Evolutionary conservation across 2,888 invertebrate genomes (phyloP), one percentile per base, ranked within the genome.

Genomic region (Melangyna quadrimaculata): DNA sequence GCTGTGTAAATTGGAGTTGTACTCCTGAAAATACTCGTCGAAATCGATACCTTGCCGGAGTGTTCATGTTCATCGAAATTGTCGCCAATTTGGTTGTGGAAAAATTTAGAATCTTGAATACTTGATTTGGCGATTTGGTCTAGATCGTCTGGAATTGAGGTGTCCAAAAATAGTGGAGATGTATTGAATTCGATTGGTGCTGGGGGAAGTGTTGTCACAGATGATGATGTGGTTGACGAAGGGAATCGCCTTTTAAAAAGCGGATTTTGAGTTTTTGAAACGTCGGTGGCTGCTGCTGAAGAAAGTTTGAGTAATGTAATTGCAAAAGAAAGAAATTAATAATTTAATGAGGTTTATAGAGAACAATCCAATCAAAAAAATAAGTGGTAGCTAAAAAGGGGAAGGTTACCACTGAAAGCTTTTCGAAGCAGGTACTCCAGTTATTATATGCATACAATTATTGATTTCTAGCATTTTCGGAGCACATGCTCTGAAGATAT

Each of bases 161-260:
- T 69, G 27, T 87, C 87, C 55, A 83, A 59, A 9, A 71, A 75
- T 3, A 87, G 43, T 17, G 87, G 80, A 4, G 82, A 78, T 22
- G 88, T 87, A 22, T 75, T 84, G 59, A 59, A 67, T 75, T 87
- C 57, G 59, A 77, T 59, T 67, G 70, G n/a, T 0, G 45, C 35
- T 14, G 87, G 70, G n/a, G 88, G 89, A n/a, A 89, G 89, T 7
- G 89, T 88, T 12, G 89, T 81, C 4, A 88, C 88, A 4, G 88
- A 87, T 3, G 88, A 87, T 2, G 87, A 67, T n/a, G 89, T 89
- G 19, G 89, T 88, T 59, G 79, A 91, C 74, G 88, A 91, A 88
- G 84, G 89, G 40, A 89, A 90, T 81, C 92, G 90, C 1, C 93
- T 92, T 70, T 93, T 93, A 84, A 93, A 93, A 1, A 92, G 91